Percentiles rank a stretch among this genome's conserved stretches.
Conservation (phyloP, 2,888 invertebrate species). For the Lycaena phlaeas region DNA sequence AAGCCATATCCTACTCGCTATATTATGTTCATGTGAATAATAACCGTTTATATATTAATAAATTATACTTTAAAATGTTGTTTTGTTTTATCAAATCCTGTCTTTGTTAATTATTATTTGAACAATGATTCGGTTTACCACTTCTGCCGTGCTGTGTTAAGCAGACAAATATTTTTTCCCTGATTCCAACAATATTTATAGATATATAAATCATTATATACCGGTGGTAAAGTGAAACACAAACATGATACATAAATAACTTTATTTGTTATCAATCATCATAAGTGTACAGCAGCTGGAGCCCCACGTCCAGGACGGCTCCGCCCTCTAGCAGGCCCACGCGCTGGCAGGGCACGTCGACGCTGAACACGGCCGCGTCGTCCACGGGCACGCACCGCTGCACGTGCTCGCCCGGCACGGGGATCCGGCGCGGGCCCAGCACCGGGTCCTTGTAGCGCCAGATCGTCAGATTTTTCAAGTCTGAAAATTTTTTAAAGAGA, state of each 20-base stretch:
- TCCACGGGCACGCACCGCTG: constrained; percentile 73
- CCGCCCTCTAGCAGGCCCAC: constrained; percentile 59
- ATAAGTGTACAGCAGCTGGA: constrained; percentile 67
- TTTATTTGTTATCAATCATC: constrained; percentile 36
- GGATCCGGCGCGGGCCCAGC: constrained; percentile 84
- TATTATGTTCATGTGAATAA: constrained; percentile 43
- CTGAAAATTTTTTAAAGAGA: too few relatives aligned
- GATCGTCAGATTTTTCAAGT: constrained; percentile 74
- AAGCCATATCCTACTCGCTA: constrained; percentile 35
- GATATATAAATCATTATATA: too few relatives aligned
- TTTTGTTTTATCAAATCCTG: constrained; percentile 10
- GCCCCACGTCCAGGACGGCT: constrained; percentile 61
- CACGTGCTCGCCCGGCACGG: constrained; percentile 76
- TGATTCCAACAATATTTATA: too few relatives aligned
- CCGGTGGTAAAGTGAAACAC: constrained; percentile 23
- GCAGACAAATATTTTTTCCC: too few relatives aligned
- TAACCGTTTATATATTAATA: constrained; percentile 45
- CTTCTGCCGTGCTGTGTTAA: too few relatives aligned
- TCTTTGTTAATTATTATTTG: too few relatives aligned
- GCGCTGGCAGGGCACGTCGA: constrained; percentile 56
- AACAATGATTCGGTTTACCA: too few relatives aligned
- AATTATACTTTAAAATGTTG: constrained; percentile 39
- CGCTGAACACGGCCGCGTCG: constrained; percentile 56
- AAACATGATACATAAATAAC: constrained; percentile 25
- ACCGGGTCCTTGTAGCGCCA: constrained; percentile 85